Evolutionary conservation across 2,888 invertebrate species (phyloP).

Genomic region (Andrena minutula): DNA sequence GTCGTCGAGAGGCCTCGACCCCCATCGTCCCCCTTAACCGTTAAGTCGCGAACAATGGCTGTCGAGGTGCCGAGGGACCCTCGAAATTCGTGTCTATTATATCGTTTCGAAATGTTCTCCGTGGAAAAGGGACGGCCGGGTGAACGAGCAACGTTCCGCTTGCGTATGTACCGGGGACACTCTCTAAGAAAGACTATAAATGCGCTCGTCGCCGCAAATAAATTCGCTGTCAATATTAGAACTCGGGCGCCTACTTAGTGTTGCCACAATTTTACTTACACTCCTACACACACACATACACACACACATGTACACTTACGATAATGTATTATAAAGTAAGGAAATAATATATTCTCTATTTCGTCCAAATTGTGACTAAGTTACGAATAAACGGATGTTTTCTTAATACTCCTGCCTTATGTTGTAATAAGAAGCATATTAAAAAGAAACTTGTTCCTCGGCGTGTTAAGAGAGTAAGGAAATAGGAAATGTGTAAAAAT

Average conservation of each 20-base stretch:
- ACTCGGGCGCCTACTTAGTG: constrained; percentile 58
- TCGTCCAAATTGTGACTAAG: constrained; percentile 80
- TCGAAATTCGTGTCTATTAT: constrained; percentile 20
- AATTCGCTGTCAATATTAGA: constrained; percentile 61
- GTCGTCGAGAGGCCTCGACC: background rate
- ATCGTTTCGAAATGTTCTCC: constrained; percentile 13
- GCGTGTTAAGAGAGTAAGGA: background rate
- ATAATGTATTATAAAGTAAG: constrained; percentile 77
- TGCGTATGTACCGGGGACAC: constrained; percentile 16
- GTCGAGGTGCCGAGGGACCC: background rate
- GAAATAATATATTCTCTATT: constrained; percentile 80
- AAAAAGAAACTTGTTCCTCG: background rate
- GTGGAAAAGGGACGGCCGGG: background rate
- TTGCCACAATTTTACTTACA: constrained; percentile 60
- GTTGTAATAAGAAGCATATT: too few species aligned
- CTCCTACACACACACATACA: background rate
- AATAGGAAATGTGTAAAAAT: background rate
- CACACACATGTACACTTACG: constrained; percentile 44
- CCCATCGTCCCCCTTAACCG: background rate
- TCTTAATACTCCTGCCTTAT: constrained; percentile 59
- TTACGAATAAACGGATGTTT: constrained; percentile 80
- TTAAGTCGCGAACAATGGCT: constrained; percentile 1
- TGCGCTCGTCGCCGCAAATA: constrained; percentile 41
- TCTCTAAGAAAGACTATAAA: constrained; percentile 53
- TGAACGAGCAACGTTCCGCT: background rate